Base-by-base conservation (phyloP, 2,113 vertebrate genomes). In the Ascaphus truei region DNA sequence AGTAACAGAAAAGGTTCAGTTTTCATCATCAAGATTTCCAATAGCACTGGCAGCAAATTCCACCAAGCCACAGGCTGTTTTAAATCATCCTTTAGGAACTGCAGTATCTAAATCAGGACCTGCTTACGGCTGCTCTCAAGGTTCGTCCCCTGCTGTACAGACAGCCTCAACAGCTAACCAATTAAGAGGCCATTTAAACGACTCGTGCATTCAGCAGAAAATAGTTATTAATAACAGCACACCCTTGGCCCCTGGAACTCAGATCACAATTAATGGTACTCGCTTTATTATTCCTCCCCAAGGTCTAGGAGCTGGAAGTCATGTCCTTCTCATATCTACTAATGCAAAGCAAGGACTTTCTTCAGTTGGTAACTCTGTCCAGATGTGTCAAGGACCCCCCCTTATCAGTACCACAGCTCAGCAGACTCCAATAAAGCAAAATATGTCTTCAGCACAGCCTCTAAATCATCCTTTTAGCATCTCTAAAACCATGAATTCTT, bases 221-320 rank as follows among this genome's bases (percentile, higher is more conserved):
- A 90, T 99, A 79, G 88, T 98, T 45, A 95, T 99, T 77, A 98
- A 93, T 73, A 98, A 93, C 2, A 91, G 84, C 71, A 85, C 91
- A 3, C 91, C 93, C 62, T 91, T 99, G 64, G 89, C 92, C 73
- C 93, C 94, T 75, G 97, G 96, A 69, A 97, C 96, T 66, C 95
- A 98, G 66, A 96, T 99, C 59, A 81, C 98, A 75, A 92, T 99
- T 75, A 98, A 95, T 72, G 95, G 92, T 78, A 84, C 91, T 59
- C 73, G 89, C 50, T 96, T 98, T 84, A 85, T 96, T 77, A 96
- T 98, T 77, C 96, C 97, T 58, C 84, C 95, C 16, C 96, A 96
- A 85, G 97, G 96, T 76, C 91, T 99, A 77, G 91, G 86, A 73
- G 89, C 86, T 81, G 97, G 97, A 66, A 98, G 89, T 75, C 97